Evolutionary conservation across 1,140 invertebrate genomes (phyloP).

Genomic region (Drosophila asahinai): DNA sequence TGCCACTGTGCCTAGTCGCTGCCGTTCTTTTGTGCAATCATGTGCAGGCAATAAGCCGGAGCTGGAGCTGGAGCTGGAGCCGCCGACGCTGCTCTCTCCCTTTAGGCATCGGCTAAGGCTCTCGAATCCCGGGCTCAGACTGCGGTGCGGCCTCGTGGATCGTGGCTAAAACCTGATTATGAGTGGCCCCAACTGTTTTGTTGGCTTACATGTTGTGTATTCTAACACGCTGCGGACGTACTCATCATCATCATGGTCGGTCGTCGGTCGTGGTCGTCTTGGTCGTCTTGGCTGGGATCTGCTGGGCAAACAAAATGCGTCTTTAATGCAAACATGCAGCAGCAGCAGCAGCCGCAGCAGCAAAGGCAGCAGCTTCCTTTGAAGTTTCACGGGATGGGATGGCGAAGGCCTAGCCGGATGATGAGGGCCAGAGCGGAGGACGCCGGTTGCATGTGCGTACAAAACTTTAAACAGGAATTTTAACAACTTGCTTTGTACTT

Average conservation of each 20-base stretch:
- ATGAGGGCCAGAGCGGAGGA: conserved; percentile 19
- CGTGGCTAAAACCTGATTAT: conserved; percentile 80
- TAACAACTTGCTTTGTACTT: conserved; percentile 84
- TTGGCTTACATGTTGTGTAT: conserved; percentile 76
- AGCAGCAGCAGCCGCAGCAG: conserved; percentile 57
- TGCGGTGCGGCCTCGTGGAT: conserved; percentile 18
- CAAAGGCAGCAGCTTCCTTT: conserved; percentile 69
- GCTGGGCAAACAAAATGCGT: conserved; percentile 81
- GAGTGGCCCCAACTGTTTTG: conserved; percentile 75
- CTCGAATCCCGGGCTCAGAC: conserved; percentile 20
- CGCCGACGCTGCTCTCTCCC: conserved; percentile 54
- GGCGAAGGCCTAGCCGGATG: background rate
- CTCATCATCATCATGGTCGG: conserved; percentile 46
- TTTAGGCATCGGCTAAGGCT: conserved; percentile 49
- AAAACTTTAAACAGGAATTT: conserved; percentile 84
- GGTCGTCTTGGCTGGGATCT: conserved; percentile 45
- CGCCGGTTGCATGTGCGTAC: conserved; percentile 76
- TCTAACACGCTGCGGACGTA: conserved; percentile 81
- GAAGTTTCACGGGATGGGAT: conserved; percentile 43
- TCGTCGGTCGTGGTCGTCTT: conserved; percentile 8
- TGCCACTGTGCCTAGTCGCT: conserved; percentile 27
- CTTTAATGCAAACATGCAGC: conserved; percentile 83
- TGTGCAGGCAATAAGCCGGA: conserved; percentile 67
- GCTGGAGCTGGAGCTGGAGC: conserved; percentile 17
- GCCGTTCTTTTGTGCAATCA: conserved; percentile 69